Conservation (phyloP, 2,888 invertebrate genomes). For the Amphipyra tragopoginis region DNA sequence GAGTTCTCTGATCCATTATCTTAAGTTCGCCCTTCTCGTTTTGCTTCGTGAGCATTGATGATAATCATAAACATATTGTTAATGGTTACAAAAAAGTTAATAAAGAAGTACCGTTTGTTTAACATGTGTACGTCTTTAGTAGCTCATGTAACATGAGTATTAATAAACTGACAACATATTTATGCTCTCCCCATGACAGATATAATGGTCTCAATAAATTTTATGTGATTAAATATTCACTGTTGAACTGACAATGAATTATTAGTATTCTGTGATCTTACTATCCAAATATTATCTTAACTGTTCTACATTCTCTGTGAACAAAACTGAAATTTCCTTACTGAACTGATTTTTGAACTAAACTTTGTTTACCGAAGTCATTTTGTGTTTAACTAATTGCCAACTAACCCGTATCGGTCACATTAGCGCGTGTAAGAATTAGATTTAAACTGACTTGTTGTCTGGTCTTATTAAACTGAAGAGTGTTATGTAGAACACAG, state of each 20-base stretch:
- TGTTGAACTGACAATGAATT: slow-evolving; percentile 65
- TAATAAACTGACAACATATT: slow-evolving; percentile 84
- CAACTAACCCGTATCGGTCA: slow-evolving; percentile 73
- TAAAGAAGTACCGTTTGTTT: slow-evolving; percentile 60
- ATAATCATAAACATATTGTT: slow-evolving; percentile 65
- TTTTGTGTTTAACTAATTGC: slow-evolving; percentile 61
- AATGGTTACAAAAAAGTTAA: slow-evolving; percentile 65
- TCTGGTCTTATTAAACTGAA: slow-evolving; percentile 78
- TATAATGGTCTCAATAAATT: slow-evolving; percentile 80
- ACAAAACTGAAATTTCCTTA: slow-evolving; percentile 4
- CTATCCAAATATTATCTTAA: slow-evolving; percentile 17
- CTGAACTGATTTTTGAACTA: no score
- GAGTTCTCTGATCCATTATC: slow-evolving; percentile 50
- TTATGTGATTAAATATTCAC: slow-evolving; percentile 72
- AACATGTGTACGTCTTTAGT: slow-evolving; percentile 77
- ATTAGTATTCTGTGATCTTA: slow-evolving; percentile 48
- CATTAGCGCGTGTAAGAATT: slow-evolving; percentile 76
- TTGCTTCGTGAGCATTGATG: slow-evolving; percentile 28
- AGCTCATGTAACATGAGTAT: slow-evolving; percentile 72
- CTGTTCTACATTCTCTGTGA: slow-evolving; percentile 2
- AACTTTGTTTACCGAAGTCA: slow-evolving; percentile 41
- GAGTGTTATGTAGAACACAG: slow-evolving; percentile 68
- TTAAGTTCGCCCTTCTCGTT: slow-evolving; percentile 40
- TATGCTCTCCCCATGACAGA: slow-evolving; percentile 75
- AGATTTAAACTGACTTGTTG: slow-evolving; percentile 74